Percentiles rank a stretch among this genome's conserved stretches.
Conservation (phyloP, 2,113 vertebrate species). For the Nanorana parkeri region DNA sequence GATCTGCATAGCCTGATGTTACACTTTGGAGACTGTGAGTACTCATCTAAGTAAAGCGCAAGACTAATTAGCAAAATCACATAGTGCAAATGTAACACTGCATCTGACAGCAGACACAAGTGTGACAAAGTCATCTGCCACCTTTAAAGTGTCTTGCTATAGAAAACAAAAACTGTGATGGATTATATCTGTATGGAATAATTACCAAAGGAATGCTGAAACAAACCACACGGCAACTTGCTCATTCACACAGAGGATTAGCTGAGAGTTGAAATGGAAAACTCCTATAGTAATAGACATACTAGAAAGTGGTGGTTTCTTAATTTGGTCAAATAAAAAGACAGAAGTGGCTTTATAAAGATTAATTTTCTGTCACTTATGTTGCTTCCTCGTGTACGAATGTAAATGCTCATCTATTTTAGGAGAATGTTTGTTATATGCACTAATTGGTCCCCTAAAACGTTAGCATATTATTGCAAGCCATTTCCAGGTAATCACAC, state of each 20-base stretch:
- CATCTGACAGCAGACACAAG: constrained; percentile 9
- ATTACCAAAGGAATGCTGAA: neutral
- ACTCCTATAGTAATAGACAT: neutral
- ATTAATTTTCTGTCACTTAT: too few species aligned
- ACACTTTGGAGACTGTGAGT: neutral
- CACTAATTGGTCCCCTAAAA: constrained; percentile 11
- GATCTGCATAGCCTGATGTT: neutral
- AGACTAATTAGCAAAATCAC: constrained; percentile 33
- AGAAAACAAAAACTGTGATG: neutral
- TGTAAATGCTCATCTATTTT: neutral
- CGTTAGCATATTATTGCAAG: neutral
- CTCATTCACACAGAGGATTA: constrained; percentile 18
- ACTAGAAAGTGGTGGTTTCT: too few species aligned
- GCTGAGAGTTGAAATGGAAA: neutral
- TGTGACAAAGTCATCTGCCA: neutral
- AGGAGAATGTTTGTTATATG: neutral
- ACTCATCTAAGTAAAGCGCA: neutral
- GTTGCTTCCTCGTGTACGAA: neutral
- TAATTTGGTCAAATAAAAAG: too few species aligned
- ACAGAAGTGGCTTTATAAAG: too few species aligned
- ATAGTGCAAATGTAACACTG: constrained; percentile 14
- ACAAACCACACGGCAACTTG: neutral
- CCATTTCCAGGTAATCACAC: constrained; percentile 6
- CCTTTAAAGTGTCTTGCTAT: neutral
- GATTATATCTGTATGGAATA: neutral